Conservation (phyloP, 2,888 invertebrate genomes). For the Saturnia japonica region DNA sequence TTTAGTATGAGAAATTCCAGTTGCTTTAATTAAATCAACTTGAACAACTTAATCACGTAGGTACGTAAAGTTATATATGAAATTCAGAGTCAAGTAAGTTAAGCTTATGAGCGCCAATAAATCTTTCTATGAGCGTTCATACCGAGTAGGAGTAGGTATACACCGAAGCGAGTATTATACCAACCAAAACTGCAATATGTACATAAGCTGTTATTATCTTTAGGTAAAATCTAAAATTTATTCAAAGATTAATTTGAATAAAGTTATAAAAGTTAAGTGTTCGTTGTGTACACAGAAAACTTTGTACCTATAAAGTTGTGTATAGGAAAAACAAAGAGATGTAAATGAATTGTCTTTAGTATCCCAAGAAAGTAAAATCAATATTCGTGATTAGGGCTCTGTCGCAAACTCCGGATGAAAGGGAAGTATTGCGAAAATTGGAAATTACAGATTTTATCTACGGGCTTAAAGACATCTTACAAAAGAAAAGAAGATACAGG, state of each 20-base stretch:
- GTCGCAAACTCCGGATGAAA: slow-evolving; percentile 25
- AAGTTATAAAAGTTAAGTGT: no score
- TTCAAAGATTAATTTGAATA: not conserved
- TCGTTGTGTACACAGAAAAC: no score
- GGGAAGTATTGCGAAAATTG: slow-evolving; percentile 2
- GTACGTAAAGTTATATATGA: not conserved
- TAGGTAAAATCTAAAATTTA: not conserved
- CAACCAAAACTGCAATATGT: no score
- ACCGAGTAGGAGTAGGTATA: no score
- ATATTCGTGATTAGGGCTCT: slow-evolving; percentile 36
- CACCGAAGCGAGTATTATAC: not conserved
- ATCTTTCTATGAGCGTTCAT: not conserved
- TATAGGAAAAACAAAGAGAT: slow-evolving; percentile 28
- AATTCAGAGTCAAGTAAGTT: not conserved
- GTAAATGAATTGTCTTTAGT: slow-evolving; percentile 31
- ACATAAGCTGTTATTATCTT: not conserved
- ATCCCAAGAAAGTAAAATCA: slow-evolving; percentile 31
- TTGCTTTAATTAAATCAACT: not conserved
- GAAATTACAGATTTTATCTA: not conserved
- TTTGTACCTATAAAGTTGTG: no score
- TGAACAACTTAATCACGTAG: not conserved
- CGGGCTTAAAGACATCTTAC: not conserved
- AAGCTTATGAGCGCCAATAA: not conserved
- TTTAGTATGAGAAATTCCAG: not conserved
- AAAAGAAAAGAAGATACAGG: not conserved